Conservation (phyloP, 2,888 invertebrate species). For the Dorcus parallelipipedus region DNA sequence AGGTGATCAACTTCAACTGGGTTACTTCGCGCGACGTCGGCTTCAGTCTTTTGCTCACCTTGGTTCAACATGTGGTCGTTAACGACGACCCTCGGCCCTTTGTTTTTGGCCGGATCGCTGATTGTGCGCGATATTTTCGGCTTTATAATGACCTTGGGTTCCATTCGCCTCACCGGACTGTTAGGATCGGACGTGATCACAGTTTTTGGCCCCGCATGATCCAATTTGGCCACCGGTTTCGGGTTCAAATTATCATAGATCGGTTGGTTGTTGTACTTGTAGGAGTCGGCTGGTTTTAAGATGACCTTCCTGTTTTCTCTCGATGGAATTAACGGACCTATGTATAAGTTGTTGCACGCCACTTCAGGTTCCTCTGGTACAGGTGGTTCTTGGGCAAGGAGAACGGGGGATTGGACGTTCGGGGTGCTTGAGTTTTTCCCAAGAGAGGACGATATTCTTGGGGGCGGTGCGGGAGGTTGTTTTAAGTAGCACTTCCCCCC, state of each 20-base stretch:
- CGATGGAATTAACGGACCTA: slow-evolving; percentile 55
- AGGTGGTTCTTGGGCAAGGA: slow-evolving; percentile 51
- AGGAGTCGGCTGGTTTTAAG: slow-evolving; percentile 20
- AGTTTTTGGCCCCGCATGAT: slow-evolving; percentile 41
- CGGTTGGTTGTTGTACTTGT: slow-evolving; percentile 36
- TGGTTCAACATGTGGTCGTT: slow-evolving; percentile 10
- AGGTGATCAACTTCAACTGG: neutral
- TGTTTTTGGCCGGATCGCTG: slow-evolving; percentile 26
- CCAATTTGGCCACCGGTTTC: slow-evolving; percentile 1
- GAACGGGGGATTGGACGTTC: slow-evolving; percentile 50
- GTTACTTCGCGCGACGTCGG: neutral
- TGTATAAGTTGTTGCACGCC: slow-evolving; percentile 54
- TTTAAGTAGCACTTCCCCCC: slow-evolving; percentile 40
- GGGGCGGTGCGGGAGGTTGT: slow-evolving; percentile 69
- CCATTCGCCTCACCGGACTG: slow-evolving; percentile 46
- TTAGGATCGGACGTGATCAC: slow-evolving; percentile 54
- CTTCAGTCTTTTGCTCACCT: slow-evolving; percentile 8
- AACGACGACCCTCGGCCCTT: slow-evolving; percentile 16
- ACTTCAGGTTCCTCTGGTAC: slow-evolving; percentile 51
- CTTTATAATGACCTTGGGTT: slow-evolving; percentile 61
- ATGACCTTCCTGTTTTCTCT: slow-evolving; percentile 29
- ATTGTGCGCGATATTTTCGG: slow-evolving; percentile 50
- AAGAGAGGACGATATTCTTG: slow-evolving; percentile 66
- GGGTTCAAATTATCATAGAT: slow-evolving; percentile 39
- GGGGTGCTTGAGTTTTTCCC: slow-evolving; percentile 48